Evolutionary conservation across 2,113 vertebrate species (phyloP).

Genomic region (Prionailurus viverrinus): DNA sequence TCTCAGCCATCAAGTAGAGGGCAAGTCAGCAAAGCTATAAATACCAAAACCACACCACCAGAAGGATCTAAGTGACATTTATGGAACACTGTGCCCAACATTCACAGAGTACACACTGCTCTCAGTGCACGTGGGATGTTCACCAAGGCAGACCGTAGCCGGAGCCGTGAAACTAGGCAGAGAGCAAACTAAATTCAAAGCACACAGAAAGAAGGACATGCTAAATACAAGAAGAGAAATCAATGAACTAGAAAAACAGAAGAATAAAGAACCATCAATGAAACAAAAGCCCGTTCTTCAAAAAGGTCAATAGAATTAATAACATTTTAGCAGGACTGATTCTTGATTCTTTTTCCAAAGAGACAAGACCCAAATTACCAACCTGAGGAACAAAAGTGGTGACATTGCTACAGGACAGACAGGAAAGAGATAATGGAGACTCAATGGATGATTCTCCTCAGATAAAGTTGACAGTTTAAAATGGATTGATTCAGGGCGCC

Average conservation of each 20-base stretch:
- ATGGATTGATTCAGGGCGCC: not conserved
- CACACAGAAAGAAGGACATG: not conserved
- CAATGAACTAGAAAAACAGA: not conserved
- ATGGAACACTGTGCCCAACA: not conserved
- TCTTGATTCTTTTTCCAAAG: too few relatives aligned
- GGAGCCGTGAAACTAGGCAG: not conserved
- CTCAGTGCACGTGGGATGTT: not conserved
- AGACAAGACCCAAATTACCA: not conserved
- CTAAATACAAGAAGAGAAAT: not conserved
- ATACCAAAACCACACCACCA: not conserved
- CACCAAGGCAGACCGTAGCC: not conserved
- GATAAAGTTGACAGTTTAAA: not conserved
- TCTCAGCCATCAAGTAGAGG: fast-evolving
- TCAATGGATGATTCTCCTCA: fast-evolving
- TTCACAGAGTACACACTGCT: not conserved
- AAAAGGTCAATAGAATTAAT: not conserved
- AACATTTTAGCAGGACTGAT: not conserved
- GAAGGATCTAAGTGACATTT: not conserved
- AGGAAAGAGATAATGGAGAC: fast-evolving
- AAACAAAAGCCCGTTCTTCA: not conserved
- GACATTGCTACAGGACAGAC: fast-evolving
- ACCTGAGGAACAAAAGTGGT: not conserved
- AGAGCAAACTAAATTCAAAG: not conserved
- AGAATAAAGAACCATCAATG: not conserved
- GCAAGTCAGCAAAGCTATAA: not conserved